A percentile compares a stretch with the other conserved stretches of the same genome.
Conservation (phyloP, 2,888 invertebrate species). For the Zele albiditarsus region DNA sequence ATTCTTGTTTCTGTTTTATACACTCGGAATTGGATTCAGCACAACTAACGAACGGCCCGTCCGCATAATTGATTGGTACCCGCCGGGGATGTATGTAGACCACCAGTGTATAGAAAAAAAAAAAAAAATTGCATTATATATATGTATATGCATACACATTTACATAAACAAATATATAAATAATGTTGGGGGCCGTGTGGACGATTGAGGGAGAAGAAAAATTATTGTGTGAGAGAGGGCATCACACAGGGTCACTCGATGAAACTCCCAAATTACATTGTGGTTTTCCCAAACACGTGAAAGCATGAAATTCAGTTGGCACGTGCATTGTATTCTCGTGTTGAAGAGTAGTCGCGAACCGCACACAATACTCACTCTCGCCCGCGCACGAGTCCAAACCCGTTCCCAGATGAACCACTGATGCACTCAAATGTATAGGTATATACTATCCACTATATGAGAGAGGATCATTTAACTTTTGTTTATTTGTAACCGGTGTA, state of each 20-base stretch:
- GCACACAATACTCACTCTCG: no score
- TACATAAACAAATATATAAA: constrained; percentile 33
- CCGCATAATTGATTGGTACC: constrained; percentile 55
- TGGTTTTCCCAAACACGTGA: constrained; percentile 53
- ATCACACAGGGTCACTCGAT: constrained; percentile 44
- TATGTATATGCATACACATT: constrained; percentile 34
- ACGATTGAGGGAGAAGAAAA: constrained; percentile 8
- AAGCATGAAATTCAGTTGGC: constrained; percentile 49
- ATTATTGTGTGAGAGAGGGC: constrained; percentile 21
- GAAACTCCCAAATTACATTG: constrained; percentile 55
- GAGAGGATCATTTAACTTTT: constrained; percentile 49
- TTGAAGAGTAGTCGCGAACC: constrained; percentile 15
- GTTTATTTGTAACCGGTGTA: constrained; percentile 47
- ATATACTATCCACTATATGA: neutral
- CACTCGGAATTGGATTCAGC: constrained; percentile 52
- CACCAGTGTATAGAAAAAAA: constrained; percentile 18
- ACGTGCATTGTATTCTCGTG: constrained; percentile 28
- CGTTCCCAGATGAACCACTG: constrained; percentile 20
- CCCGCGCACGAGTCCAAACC: neutral
- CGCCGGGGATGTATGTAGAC: constrained; percentile 21
- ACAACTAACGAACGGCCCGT: constrained; percentile 55
- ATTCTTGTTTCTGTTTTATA: constrained; percentile 40
- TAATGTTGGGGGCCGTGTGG: constrained; percentile 15
- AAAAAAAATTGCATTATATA: constrained; percentile 10
- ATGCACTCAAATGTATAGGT: neutral